phyloP scores from a whole-genome alignment of 2,797 vertebrate species.

The Periparus ater region DNA sequence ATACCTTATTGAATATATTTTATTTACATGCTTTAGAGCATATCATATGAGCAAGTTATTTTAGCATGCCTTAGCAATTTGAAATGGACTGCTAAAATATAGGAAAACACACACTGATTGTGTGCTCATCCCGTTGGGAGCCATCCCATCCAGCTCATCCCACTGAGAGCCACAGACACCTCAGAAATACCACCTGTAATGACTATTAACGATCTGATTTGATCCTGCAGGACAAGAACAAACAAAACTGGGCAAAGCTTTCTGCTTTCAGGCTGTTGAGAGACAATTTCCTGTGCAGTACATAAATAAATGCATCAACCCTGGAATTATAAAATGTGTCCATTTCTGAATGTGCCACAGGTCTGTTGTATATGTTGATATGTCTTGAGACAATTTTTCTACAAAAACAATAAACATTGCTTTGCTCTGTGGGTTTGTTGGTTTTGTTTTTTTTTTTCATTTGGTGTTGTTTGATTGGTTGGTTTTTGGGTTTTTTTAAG shows the following conservation, averaged over 20 bases:
- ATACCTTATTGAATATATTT: not conserved
- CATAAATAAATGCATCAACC: not conserved
- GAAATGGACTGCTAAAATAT: not conserved
- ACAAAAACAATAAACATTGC: not conserved
- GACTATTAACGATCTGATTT: not conserved
- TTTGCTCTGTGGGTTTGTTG: not conserved
- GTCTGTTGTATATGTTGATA: not conserved
- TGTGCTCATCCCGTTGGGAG: not conserved
- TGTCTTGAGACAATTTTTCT: not conserved
- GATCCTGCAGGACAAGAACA: not conserved
- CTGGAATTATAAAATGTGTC: not conserved
- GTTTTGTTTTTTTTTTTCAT: not conserved
- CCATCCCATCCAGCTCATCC: not conserved
- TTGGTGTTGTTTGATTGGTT: not conserved
- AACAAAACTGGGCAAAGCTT: not conserved
- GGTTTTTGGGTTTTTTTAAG: rapidly evolving
- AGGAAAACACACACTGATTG: not conserved
- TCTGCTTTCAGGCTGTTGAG: not conserved
- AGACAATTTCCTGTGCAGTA: not conserved
- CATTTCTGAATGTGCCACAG: not conserved
- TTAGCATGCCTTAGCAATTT: not conserved
- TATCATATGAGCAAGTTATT: not conserved
- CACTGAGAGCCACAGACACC: not conserved
- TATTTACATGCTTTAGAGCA: not conserved
- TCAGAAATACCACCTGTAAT: not conserved